A percentile compares a stretch with the other conserved stretches of the same genome.
phyloP scores from a whole-genome alignment of 2,797 vertebrate species.

The Scleropages formosus region DNA sequence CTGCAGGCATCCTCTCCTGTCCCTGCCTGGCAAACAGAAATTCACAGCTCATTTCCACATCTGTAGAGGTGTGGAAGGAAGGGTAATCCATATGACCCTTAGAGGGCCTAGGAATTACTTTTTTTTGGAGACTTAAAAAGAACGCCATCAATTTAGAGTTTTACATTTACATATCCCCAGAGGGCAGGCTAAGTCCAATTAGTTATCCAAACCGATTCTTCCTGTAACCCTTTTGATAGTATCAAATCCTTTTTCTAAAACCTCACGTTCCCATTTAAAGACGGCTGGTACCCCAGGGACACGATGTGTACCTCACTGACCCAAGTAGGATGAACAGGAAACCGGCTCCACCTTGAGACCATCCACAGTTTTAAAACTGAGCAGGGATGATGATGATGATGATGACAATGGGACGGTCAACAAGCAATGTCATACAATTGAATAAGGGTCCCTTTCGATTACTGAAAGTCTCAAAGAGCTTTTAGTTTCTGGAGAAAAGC shows the following conservation, averaged over 20 bases:
- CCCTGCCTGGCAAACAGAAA: neutral
- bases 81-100: too few relatives aligned
- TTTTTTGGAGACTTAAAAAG: too few relatives aligned
- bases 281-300: neutral
- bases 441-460: neutral
- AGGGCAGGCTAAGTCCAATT: too few relatives aligned
- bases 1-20: neutral
- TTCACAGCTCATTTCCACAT: neutral
- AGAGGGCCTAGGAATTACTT: too few relatives aligned
- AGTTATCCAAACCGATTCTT: neutral
- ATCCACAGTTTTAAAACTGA: neutral
- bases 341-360: neutral
- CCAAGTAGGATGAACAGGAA: neutral
- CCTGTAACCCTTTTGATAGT: neutral
- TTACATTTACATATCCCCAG: too few relatives aligned
- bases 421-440: slow-evolving; percentile 3
- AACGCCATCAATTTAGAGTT: too few relatives aligned
- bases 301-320: neutral
- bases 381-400: neutral
- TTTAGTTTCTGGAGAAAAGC: too few relatives aligned
- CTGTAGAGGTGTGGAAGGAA: too few relatives aligned
- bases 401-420: too few relatives aligned
- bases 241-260: neutral
- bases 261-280: neutral
- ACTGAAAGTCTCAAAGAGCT: neutral